Percentiles rank a stretch among this genome's conserved stretches.
Conservation (phyloP, 2,888 invertebrate species). For the Chalcosyrphus nemorum region DNA sequence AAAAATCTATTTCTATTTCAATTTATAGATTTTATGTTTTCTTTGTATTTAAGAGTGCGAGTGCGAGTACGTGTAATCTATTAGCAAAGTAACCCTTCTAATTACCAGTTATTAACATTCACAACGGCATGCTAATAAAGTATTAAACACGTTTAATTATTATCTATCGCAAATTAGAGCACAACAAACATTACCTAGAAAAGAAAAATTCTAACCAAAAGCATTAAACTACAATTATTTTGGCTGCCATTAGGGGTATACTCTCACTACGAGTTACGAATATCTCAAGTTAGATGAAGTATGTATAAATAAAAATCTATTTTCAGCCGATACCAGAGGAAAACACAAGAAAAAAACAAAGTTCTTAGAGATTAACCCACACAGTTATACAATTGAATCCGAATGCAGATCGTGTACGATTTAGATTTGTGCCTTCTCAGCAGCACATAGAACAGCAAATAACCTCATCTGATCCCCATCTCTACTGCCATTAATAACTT, state of each 20-base stretch:
- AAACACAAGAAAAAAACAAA: slow-evolving; percentile 16
- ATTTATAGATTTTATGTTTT: too few relatives aligned
- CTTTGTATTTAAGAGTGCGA: too few relatives aligned
- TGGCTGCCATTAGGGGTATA: slow-evolving; percentile 35
- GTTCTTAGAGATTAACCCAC: slow-evolving; percentile 62
- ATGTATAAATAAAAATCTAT: slow-evolving; percentile 72
- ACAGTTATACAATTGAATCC: slow-evolving; percentile 43
- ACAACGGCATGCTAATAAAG: background rate
- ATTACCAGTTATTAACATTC: background rate
- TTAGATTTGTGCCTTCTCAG: slow-evolving; percentile 30
- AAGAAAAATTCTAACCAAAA: slow-evolving; percentile 22
- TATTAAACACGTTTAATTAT: slow-evolving; percentile 2
- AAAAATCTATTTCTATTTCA: too few relatives aligned
- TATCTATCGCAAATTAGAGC: background rate
- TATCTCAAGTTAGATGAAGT: slow-evolving; percentile 62
- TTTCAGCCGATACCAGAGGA: slow-evolving; percentile 56
- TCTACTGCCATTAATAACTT: slow-evolving; percentile 70
- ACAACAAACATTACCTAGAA: background rate
- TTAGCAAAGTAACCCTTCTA: background rate
- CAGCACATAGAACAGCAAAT: slow-evolving; percentile 35
- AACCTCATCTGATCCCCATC: slow-evolving; percentile 63
- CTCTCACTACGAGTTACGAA: slow-evolving; percentile 62
- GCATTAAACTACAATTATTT: slow-evolving; percentile 47
- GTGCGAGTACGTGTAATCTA: background rate
- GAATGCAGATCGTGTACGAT: slow-evolving; percentile 54